Base-by-base conservation (phyloP, 2,797 vertebrate species). In the Bradypus variegatus region DNA sequence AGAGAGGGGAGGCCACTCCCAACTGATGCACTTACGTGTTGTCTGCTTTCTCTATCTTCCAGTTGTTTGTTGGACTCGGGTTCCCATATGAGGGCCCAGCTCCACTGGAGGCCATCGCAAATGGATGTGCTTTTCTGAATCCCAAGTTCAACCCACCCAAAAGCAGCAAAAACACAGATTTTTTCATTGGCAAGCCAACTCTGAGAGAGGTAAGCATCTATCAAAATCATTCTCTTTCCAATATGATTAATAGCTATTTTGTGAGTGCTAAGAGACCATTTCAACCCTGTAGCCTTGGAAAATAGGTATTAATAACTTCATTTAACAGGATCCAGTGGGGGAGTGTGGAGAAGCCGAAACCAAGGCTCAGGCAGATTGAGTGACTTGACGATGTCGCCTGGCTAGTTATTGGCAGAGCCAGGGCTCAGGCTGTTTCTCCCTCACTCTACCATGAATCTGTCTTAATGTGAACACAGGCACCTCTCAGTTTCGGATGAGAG, bases 151-250 rank as follows among this genome's bases (percentile, higher is more conserved):
- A 93, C 93, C 99, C 99, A 9, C 97, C 99, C 1, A 99, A 99
- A 97, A 99, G 99, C 97, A 99, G 99, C 98, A 99, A 99, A 97
- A 99, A 99, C 97, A 98, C 99, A 0, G 99, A 99, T 95, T 99
- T 99, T 97, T 99, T 99, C 97, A 99, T 99, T 96, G 99, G 99
- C 86, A 99, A 99, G 70, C 99, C 99, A 94, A 99, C 99, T 0
- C 97, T 99, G 85, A 97, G 99, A 98, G 99, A 99, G 99, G 99
- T 99, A 97, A 97, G 97, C 41, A 70, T 78, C 67, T 77, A 2
- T 93, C n/a, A 50, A n/a, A 82, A 45, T 62, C 16, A 48, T 72
- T 84, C 75, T 38, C 0, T 8, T 75, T 85, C 38, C 12, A 38
- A 2, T 14, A 41, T 23, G 45, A 62, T 50, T 81, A 69, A 55